These are phyloP conservation scores for Mimachlamys varia DNA, from an alignment of 2,888 invertebrate genomes.

Conservation along the genomic window DNA sequence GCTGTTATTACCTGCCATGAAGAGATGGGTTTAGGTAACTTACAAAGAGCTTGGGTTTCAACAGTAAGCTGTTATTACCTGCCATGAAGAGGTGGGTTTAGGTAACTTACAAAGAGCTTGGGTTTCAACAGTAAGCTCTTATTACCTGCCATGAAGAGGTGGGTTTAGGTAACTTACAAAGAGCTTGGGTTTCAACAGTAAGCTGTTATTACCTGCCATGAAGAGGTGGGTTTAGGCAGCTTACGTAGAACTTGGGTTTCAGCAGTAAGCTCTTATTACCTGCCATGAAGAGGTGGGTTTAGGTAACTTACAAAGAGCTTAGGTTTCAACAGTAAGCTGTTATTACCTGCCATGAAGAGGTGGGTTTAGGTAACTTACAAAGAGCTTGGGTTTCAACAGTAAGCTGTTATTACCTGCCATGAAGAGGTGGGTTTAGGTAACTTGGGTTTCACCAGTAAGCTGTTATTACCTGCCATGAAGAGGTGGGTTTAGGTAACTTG, in stretches of 20 bases:
- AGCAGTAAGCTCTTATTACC: constrained; percentile 81
- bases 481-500: constrained; percentile 79
- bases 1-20: constrained; percentile 79
- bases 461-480: constrained; percentile 79
- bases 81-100: constrained; percentile 80
- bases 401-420: constrained; percentile 78
- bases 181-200: constrained; percentile 72
- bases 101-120: constrained; percentile 79
- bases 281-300: constrained; percentile 81
- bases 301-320: constrained; percentile 79
- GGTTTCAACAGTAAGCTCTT: constrained; percentile 61
- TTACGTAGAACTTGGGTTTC: constrained; percentile 81
- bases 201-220: constrained; percentile 78
- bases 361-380: constrained; percentile 78
- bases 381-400: constrained; percentile 76
- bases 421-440: constrained; percentile 79
- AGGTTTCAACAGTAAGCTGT: constrained; percentile 62
- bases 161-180: constrained; percentile 79
- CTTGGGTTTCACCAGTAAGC: constrained; percentile 50
- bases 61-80: constrained; percentile 70
- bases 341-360: constrained; percentile 81
- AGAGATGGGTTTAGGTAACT: constrained; percentile 79
- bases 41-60: constrained; percentile 79
- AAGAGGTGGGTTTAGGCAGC: constrained; percentile 79
- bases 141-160: constrained; percentile 81